Evolutionary conservation across 1,140 invertebrate species (phyloP), one percentile per base, ranked within the genome.

Genomic region (Diachasmimorpha longicaudata): DNA sequence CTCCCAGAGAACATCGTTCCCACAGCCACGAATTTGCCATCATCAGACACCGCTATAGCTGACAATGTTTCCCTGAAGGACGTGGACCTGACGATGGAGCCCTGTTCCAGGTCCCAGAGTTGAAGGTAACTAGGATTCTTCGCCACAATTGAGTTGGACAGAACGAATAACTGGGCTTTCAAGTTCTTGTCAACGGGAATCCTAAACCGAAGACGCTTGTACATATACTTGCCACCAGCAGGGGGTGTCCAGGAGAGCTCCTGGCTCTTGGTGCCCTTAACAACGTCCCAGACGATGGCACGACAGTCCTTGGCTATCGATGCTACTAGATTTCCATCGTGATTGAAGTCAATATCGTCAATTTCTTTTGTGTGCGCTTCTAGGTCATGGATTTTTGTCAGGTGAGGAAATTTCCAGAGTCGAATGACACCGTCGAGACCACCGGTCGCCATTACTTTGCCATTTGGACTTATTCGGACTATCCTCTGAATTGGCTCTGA

Each of bases 1-100:
- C 93, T 95, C 63, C 97, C 97, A 73, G 94, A 94, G 80, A 95
- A 95, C 95, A 98, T 97, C 23, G 96, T 97, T 6, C 97, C 97
- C 14, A 97, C 92, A 75, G 95, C 97, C 1, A 98, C 90, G 87
- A 96, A 99, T 80, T 94, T 91, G 0, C 97, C 97, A 91, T 98
- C 95, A 83, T 96, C 94, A 75, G 96, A 93, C 8, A 98, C 95
- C 13, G 96, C 94, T 72, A 99, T 87, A 11, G 96, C 95, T 0
- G 96, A 95, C 4, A 97, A 84, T 72, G 94, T 93, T 85, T 97
- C 95, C 70, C 92, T 89, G 71, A 93, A 91, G 9, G 90, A 78
- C n/a, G 90, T 90, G 11, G 90, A 85, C 79, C 90, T 91, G 0
- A 86, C 83, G 44, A 94, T 85, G n/a, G 81, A 78, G 4, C 91